A percentile compares a stretch with the other conserved stretches of the same genome.
Evolutionary conservation across 2,797 vertebrate species (phyloP).

Genomic region (Gambelia wislizenii): DNA sequence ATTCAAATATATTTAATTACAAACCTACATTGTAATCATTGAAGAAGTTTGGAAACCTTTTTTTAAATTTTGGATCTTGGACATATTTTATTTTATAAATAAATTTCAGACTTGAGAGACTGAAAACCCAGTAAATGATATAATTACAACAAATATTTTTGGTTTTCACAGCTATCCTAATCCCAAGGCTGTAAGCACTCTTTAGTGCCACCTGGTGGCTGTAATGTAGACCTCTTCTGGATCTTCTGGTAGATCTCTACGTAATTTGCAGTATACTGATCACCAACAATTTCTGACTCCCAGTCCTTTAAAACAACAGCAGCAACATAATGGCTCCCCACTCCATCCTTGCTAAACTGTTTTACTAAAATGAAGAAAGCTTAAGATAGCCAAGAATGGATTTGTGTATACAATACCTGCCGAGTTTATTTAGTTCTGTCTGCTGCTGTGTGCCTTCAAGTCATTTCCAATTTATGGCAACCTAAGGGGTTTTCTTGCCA

Average conservation of each 20-base stretch:
- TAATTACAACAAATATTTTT: background rate
- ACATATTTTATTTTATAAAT: background rate
- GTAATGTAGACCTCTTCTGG: background rate
- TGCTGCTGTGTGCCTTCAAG: too few relatives aligned
- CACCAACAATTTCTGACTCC: background rate
- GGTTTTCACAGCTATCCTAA: background rate
- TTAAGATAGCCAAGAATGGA: background rate
- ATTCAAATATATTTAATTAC: background rate
- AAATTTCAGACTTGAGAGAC: background rate
- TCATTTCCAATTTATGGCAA: too few relatives aligned
- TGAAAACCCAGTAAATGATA: background rate
- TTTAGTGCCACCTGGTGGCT: constrained; percentile 22
- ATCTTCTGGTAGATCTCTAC: background rate
- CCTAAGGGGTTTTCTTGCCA: too few relatives aligned
- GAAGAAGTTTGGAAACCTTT: background rate
- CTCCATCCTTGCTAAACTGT: background rate
- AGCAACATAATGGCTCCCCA: background rate
- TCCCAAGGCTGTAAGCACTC: background rate
- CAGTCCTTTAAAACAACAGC: background rate
- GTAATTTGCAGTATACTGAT: background rate
- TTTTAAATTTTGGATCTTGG: background rate
- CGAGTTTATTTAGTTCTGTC: too few relatives aligned
- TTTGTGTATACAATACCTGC: background rate
- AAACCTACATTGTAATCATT: background rate
- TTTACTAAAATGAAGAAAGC: background rate